Percentiles rank a stretch among this genome's conserved stretches.
phyloP scores from a whole-genome alignment of 2,113 vertebrate species.

The Gopherus flavomarginatus region DNA sequence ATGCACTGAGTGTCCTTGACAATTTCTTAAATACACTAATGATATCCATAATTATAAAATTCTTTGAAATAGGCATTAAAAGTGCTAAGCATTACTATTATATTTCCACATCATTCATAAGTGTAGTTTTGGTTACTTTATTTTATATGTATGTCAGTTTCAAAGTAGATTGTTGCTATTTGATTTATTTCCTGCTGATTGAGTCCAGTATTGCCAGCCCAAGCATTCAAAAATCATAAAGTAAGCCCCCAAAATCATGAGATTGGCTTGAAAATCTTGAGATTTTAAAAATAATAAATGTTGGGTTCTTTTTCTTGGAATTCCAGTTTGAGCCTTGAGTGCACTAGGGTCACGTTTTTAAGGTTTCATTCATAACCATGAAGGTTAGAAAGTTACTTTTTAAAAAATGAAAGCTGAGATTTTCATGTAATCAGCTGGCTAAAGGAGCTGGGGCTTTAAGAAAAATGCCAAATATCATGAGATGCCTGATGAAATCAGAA shows the following conservation, averaged over 20 bases:
- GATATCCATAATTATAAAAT: background rate
- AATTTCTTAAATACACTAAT: background rate
- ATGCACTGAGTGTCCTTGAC: background rate
- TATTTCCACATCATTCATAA: background rate
- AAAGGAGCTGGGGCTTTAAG: background rate
- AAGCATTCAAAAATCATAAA: background rate
- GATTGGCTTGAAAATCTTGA: background rate
- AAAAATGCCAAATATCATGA: background rate
- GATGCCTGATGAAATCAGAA: background rate
- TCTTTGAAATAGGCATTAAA: background rate
- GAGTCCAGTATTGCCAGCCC: background rate
- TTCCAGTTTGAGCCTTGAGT: background rate
- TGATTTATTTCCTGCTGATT: background rate
- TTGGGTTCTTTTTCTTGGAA: background rate
- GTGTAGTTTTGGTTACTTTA: background rate
- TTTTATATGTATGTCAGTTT: background rate
- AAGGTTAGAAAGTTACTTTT: background rate
- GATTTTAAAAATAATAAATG: background rate
- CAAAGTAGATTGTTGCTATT: background rate
- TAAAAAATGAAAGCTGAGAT: background rate
- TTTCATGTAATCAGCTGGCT: background rate
- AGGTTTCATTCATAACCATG: background rate
- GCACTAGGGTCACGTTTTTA: background rate
- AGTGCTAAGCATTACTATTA: background rate
- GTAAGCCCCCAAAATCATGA: background rate